phyloP scores from a whole-genome alignment of 2,888 invertebrate species.

The Latheticus oryzae region DNA sequence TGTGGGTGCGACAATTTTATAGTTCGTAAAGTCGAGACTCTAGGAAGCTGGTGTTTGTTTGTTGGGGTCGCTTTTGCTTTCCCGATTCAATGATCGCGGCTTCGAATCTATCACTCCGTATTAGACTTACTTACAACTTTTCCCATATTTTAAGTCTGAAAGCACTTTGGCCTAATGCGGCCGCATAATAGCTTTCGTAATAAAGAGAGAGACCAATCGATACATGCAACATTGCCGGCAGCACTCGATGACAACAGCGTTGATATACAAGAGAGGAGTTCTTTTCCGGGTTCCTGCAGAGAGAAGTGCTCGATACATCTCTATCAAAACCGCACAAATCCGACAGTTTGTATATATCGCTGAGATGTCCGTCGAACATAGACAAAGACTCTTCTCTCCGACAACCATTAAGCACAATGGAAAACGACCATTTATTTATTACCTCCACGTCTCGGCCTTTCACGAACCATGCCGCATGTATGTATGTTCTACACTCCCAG shows the following conservation, averaged over 20 bases:
- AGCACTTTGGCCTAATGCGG: slow-evolving; percentile 55
- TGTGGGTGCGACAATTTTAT: slow-evolving; percentile 61
- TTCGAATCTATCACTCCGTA: slow-evolving; percentile 62
- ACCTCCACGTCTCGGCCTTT: slow-evolving; percentile 42
- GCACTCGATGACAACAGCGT: slow-evolving; percentile 19
- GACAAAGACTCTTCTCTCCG: slow-evolving; percentile 53
- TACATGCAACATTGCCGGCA: slow-evolving; percentile 48
- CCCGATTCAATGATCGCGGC: slow-evolving; percentile 57
- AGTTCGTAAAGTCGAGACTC: slow-evolving; percentile 49
- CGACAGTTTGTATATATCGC: slow-evolving; percentile 57
- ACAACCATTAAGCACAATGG: slow-evolving; percentile 53
- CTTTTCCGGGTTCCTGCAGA: slow-evolving; percentile 46
- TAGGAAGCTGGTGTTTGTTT: slow-evolving; percentile 50
- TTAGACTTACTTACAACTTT: slow-evolving; percentile 63
- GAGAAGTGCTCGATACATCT: slow-evolving; percentile 56
- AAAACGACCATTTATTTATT: slow-evolving; percentile 57
- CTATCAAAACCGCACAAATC: slow-evolving; percentile 57
- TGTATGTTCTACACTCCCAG: slow-evolving; percentile 15
- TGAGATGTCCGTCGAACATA: slow-evolving; percentile 52
- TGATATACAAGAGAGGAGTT: slow-evolving; percentile 18
- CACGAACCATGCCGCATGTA: slow-evolving; percentile 11
- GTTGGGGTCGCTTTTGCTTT: slow-evolving; percentile 41
- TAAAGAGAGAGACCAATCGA: slow-evolving; percentile 55
- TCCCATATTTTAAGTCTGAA: slow-evolving; percentile 61
- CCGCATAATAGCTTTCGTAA: slow-evolving; percentile 51